Conservation (phyloP, 2,113 vertebrate species). For the Tragelaphus imberbis region DNA sequence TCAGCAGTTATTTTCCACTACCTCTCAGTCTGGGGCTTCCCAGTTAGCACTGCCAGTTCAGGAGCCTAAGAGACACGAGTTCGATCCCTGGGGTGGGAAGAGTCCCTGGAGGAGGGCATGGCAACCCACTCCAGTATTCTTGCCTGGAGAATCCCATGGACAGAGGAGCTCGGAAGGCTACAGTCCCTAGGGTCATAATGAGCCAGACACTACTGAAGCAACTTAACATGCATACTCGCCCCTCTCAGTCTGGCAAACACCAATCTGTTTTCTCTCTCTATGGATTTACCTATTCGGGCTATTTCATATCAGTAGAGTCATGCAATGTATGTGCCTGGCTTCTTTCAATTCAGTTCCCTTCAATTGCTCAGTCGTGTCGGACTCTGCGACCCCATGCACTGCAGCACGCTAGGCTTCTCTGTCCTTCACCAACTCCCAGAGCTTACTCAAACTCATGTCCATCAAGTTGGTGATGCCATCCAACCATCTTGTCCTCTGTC, state of each 20-base stretch:
- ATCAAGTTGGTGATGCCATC: accelerated
- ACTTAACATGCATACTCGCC: accelerated
- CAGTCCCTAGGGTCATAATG: not conserved
- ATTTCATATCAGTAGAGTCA: not conserved
- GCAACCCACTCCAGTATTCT: not conserved
- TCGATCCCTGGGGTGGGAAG: not conserved
- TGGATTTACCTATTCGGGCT: not conserved
- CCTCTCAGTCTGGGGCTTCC: not conserved
- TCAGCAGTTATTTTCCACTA: not conserved
- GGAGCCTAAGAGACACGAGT: not conserved
- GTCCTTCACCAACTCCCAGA: not conserved
- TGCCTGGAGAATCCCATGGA: not conserved
- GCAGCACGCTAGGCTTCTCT: not conserved
- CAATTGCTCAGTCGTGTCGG: not conserved
- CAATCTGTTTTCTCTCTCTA: not conserved
- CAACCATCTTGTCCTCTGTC: not conserved
- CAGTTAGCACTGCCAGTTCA: not conserved
- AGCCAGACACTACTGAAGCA: not conserved
- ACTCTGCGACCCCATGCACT: accelerated
- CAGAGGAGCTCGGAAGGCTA: not conserved
- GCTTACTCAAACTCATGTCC: not conserved
- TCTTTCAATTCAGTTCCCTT: not conserved
- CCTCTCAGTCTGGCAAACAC: not conserved
- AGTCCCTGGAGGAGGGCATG: not conserved
- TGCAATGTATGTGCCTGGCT: not conserved